Conservation (phyloP, 2,888 invertebrate species). For the Chrysodeixis includens region DNA sequence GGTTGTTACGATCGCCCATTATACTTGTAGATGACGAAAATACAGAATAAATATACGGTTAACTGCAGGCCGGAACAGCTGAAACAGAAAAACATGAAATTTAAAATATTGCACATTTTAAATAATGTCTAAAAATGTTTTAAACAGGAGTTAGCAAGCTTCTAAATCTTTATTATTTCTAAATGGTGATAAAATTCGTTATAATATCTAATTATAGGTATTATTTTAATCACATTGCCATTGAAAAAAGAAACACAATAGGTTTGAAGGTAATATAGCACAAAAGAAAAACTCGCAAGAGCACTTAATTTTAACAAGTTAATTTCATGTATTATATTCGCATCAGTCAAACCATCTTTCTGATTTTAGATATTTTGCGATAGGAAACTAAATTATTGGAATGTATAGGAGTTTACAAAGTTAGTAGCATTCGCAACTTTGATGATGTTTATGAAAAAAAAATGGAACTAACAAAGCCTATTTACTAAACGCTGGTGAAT, state of each 20-base stretch:
- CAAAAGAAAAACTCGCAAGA: slow-evolving; percentile 23
- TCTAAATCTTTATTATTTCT: too few species aligned
- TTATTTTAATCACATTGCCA: background rate
- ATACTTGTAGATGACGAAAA: slow-evolving; percentile 38
- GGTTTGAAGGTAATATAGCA: slow-evolving; percentile 12
- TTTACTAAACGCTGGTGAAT: too few species aligned
- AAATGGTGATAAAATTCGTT: too few species aligned
- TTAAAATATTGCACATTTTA: background rate
- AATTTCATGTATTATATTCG: background rate
- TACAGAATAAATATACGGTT: slow-evolving; percentile 42
- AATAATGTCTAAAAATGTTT: background rate
- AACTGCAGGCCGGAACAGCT: slow-evolving; percentile 62
- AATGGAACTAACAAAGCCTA: too few species aligned
- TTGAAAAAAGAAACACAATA: slow-evolving; percentile 10
- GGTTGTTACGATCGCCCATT: slow-evolving; percentile 83
- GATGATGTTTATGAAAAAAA: too few species aligned
- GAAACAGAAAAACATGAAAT: slow-evolving; percentile 53
- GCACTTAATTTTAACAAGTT: slow-evolving; percentile 8
- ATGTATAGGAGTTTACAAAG: too few species aligned
- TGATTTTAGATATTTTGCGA: background rate
- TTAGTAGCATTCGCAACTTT: too few species aligned
- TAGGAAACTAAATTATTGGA: too few species aligned
- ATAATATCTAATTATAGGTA: too few species aligned
- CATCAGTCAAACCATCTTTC: background rate
- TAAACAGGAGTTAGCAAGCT: too few species aligned